A percentile compares a stretch with the other conserved stretches of the same genome.
These are phyloP conservation scores for Liparis tanakae DNA, from an alignment of 2,797 vertebrate species.

Conservation along the genomic window DNA sequence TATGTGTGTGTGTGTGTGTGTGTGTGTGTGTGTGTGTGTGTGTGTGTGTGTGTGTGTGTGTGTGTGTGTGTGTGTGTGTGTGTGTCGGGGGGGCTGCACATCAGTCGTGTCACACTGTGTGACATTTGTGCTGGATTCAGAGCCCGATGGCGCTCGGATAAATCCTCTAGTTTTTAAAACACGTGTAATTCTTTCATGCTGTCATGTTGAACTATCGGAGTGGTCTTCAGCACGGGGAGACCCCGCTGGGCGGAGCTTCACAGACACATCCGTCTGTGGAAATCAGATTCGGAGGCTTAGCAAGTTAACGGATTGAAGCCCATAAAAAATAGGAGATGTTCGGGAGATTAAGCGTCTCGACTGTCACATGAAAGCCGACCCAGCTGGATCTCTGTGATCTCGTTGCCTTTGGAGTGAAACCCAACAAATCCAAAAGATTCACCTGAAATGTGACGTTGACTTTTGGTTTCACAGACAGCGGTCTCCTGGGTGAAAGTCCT, in stretches of 20 bases:
- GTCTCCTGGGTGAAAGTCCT: too few relatives aligned
- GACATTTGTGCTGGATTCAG: constrained; percentile 12
- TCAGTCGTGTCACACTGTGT: constrained; percentile 12
- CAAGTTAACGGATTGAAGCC: neutral
- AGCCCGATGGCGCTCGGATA: constrained; percentile 22
- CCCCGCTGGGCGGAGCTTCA: neutral
- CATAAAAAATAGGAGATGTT: neutral
- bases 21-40: too few relatives aligned
- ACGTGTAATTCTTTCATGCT: constrained; percentile 5
- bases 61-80: too few relatives aligned
- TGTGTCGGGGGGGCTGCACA: too few relatives aligned
- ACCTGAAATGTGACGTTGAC: too few relatives aligned
- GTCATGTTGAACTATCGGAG: neutral
- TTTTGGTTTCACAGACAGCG: too few relatives aligned
- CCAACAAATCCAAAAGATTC: neutral
- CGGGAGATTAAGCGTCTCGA: neutral
- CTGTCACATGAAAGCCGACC: neutral
- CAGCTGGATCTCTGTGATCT: neutral
- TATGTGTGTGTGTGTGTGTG: too few relatives aligned
- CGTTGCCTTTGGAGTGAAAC: neutral
- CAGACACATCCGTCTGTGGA: neutral
- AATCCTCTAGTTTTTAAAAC: constrained; percentile 20
- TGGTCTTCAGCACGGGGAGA: constrained; percentile 1
- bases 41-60: too few relatives aligned
- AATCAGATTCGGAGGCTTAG: neutral